Evolutionary conservation across 2,888 invertebrate species (phyloP).

Genomic region (Drosophila bunnanda): DNA sequence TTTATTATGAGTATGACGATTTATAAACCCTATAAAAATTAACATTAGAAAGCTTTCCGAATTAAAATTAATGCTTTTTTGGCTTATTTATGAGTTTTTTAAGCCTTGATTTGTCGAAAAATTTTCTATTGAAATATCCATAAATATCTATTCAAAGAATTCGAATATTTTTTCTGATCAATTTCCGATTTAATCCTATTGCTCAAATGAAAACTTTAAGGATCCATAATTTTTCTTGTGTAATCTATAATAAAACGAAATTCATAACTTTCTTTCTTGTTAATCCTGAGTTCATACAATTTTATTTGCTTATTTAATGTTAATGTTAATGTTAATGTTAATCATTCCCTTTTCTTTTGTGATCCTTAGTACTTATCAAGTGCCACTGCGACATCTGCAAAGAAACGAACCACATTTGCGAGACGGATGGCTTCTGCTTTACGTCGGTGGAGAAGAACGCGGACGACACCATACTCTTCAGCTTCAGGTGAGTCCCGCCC

Average conservation of each 20-base stretch:
- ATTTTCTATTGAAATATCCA: too few species aligned
- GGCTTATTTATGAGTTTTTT: too few species aligned
- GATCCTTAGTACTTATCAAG: constrained; percentile 86
- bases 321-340: background rate
- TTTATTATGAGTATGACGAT: too few species aligned
- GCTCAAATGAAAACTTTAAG: too few species aligned
- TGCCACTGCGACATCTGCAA: constrained; percentile 93
- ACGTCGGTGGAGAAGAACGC: constrained; percentile 88
- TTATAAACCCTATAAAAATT: too few species aligned
- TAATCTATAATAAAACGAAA: too few species aligned
- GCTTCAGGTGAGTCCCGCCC: constrained; percentile 89
- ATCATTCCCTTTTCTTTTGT: background rate
- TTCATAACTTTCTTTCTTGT: too few species aligned
- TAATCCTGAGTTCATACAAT: background rate
- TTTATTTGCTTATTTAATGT: background rate
- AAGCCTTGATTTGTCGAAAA: too few species aligned
- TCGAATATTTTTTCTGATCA: too few species aligned
- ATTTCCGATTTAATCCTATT: too few species aligned
- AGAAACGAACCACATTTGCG: constrained; percentile 91
- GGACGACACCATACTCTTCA: constrained; percentile 85
- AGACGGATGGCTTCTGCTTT: constrained; percentile 95
- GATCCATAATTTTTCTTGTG: too few species aligned
- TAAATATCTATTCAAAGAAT: too few species aligned
- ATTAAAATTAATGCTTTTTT: background rate
- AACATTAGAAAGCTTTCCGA: background rate